Conservation (phyloP, 1,140 invertebrate genomes). For the Trachelipus rathkii region DNA sequence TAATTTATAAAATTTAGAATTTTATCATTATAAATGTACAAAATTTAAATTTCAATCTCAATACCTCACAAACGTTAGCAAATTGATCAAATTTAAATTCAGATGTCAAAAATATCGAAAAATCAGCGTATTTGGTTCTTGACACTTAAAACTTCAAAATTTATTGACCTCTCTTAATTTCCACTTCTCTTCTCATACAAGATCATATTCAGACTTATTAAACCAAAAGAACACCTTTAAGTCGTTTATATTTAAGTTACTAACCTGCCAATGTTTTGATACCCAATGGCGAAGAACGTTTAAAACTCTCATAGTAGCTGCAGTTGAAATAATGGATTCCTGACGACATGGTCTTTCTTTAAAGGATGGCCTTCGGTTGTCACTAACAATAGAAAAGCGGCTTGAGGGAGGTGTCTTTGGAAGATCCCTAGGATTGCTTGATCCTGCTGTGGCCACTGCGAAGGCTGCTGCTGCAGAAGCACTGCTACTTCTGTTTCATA, state of each 20-base stretch:
- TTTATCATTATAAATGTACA: too few species aligned
- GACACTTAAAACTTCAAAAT: too few species aligned
- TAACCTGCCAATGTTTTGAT: conserved; percentile 61
- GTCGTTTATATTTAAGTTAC: background rate
- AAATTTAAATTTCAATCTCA: too few species aligned
- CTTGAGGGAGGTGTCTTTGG: conserved; percentile 38
- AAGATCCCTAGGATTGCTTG: conserved; percentile 69
- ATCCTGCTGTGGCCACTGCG: conserved; percentile 84
- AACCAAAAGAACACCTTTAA: too few species aligned
- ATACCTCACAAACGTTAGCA: too few species aligned
- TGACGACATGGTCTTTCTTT: conserved; percentile 54
- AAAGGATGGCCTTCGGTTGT: conserved; percentile 36
- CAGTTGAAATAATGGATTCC: conserved; percentile 83
- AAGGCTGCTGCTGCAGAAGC: conserved; percentile 85
- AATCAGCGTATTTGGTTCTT: too few species aligned
- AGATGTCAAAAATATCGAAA: too few species aligned
- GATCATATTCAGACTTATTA: too few species aligned
- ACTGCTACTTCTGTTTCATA: conserved; percentile 69
- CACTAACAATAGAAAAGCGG: conserved; percentile 36
- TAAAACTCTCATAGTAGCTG: conserved; percentile 86
- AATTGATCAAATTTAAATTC: too few species aligned
- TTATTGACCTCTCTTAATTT: too few species aligned
- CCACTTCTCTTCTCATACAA: too few species aligned
- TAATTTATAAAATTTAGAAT: too few species aligned
- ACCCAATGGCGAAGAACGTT: conserved; percentile 80